Evolutionary conservation across 2,113 vertebrate genomes (phyloP).

Genomic region (Lontra canadensis): DNA sequence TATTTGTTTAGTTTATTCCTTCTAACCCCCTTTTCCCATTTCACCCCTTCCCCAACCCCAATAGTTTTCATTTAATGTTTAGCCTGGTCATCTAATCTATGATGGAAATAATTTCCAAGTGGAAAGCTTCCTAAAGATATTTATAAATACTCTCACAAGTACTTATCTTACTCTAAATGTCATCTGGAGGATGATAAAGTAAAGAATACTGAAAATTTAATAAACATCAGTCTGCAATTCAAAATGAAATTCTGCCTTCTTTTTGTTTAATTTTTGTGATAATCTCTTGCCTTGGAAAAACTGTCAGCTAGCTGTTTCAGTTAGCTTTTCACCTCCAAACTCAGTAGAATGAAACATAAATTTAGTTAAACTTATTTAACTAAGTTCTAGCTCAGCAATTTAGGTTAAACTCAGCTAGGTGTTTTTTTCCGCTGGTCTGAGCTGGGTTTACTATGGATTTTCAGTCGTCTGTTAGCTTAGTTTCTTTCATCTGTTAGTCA

Average conservation of each 20-base stretch:
- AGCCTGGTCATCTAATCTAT: not conserved
- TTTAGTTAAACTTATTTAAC: not conserved
- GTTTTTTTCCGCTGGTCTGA: not conserved
- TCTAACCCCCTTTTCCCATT: not conserved
- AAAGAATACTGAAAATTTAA: constrained; percentile 1
- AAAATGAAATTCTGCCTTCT: constrained; percentile 27
- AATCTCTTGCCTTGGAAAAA: not conserved
- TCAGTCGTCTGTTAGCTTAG: not conserved
- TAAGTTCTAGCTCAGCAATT: not conserved
- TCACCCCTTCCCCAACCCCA: not conserved
- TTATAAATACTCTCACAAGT: not conserved
- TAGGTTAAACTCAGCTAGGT: not conserved
- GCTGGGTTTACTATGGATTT: not conserved
- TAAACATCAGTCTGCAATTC: not conserved
- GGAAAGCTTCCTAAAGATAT: not conserved
- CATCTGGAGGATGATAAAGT: not conserved
- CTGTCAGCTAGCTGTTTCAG: not conserved
- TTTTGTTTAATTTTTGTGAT: constrained; percentile 18
- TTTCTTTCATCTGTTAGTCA: not conserved
- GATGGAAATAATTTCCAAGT: not conserved
- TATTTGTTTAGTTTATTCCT: not conserved
- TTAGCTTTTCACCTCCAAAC: not conserved
- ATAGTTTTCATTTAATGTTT: not conserved
- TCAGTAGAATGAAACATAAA: not conserved
- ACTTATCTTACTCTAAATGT: not conserved